Evolutionary conservation across 2,797 vertebrate genomes (phyloP).

Genomic region (Myiothlypis coronata): DNA sequence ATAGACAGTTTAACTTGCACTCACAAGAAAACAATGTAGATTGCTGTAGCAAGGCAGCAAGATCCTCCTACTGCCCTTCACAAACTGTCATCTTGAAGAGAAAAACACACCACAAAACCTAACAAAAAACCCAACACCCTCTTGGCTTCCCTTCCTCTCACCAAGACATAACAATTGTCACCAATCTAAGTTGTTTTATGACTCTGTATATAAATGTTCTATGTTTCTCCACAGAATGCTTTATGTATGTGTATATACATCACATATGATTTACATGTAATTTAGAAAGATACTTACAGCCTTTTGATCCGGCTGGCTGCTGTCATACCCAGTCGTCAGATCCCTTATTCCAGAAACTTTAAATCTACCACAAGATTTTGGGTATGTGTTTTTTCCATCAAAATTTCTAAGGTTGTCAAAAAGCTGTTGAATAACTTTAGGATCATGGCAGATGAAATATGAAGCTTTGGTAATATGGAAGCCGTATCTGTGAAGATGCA

Average conservation of each 20-base stretch:
- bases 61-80: neutral
- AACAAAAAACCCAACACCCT: neutral
- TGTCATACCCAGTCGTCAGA: conserved; percentile 93
- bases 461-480: conserved; percentile 95
- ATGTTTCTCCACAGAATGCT: neutral
- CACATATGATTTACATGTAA: neutral
- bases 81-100: neutral
- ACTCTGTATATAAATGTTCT: neutral
- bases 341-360: conserved; percentile 85
- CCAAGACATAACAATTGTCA: neutral
- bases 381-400: conserved; percentile 81
- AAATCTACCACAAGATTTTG: conserved; percentile 86
- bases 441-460: conserved; percentile 95
- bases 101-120: neutral
- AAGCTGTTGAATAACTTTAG: conserved; percentile 82
- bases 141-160: neutral
- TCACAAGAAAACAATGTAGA: neutral
- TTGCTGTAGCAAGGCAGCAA: neutral
- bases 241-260: neutral
- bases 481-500: conserved; percentile 82
- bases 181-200: neutral
- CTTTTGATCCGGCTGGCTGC: conserved; percentile 85
- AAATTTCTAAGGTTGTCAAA: conserved; percentile 90
- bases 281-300: conserved; percentile 75
- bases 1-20: neutral